Evolutionary conservation across 2,888 invertebrate genomes (phyloP), one percentile per base, ranked within the genome.

Genomic region (Lapara coniferarum): DNA sequence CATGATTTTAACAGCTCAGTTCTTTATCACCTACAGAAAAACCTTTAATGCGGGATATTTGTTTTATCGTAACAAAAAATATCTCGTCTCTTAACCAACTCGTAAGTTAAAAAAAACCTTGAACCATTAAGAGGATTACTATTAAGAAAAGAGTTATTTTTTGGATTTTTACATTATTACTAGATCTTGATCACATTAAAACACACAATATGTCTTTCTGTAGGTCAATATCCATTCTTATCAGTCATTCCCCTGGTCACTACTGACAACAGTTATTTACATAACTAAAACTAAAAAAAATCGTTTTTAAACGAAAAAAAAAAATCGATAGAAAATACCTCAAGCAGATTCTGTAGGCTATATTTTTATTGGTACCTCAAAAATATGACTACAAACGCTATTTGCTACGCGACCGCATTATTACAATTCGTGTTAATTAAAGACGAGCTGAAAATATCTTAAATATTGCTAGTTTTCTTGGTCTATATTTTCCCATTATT

Each of bases 381-480:
- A 81, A 83, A 83, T 78, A 81, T 78, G 79, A 83, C 84, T 82
- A 83, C 81, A 80, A 78, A 78, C 73, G 75, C 81, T 75, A 75
- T 75, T 80, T 76, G 82, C 75, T 63, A 63, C 49, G 46, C 49
- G 10, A 16, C 51, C 52, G 57, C 30, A 19, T 63, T 63, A 63
- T 49, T 49, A 19, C 19, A 63, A 63, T 49, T 49, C 63, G 19
- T 63, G 46, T 49, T 49, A 56, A 56, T 16, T 63, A 37, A 13
- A 63, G 19, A 63, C 46, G 63, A 63, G 49, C 49, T 63, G 63
- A 63, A 63, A 49, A 49, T 12, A 19, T 19, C 14, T 49, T 30
- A 14, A 13, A 30, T 13, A 30, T 58, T 25, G 25, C 25, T 25
- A 25, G 25, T 25, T 14, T 53, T 3, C 16, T 16, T 53, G 16